Percentiles rank a stretch among this genome's conserved stretches.
Conservation (phyloP, 2,888 invertebrate species). For the Spatulosminthurus flaviceps region DNA sequence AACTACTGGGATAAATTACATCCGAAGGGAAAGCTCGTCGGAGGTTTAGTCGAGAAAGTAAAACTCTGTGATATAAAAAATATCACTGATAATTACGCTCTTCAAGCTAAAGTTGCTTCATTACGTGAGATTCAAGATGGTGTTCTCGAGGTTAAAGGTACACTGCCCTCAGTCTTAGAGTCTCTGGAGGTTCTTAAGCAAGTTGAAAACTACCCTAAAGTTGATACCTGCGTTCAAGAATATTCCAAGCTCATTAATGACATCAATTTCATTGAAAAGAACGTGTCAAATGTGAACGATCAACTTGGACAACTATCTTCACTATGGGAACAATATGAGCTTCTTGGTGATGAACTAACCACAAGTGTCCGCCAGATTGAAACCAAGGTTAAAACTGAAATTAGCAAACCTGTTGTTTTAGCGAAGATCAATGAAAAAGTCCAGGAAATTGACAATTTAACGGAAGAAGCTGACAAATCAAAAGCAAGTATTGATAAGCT, state of each 20-base stretch:
- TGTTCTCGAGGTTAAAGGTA: conserved; percentile 75
- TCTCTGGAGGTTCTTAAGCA: conserved; percentile 77
- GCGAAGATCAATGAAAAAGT: conserved; percentile 77
- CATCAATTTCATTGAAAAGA: conserved; percentile 75
- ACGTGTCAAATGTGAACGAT: conserved; percentile 75
- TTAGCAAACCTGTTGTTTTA: conserved; percentile 76
- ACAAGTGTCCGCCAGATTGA: conserved; percentile 84
- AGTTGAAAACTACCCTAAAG: conserved; percentile 77
- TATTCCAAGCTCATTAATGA: conserved; percentile 77
- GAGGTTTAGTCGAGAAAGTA: conserved; percentile 85
- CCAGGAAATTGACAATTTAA: conserved; percentile 73
- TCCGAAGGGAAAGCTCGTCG: conserved; percentile 81
- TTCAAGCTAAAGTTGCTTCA: conserved; percentile 88
- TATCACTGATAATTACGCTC: conserved; percentile 88
- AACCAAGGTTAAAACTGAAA: conserved; percentile 77
- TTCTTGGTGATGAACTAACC: conserved; percentile 77
- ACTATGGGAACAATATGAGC: conserved; percentile 84
- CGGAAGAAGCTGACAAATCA: conserved; percentile 74
- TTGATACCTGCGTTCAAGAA: conserved; percentile 75
- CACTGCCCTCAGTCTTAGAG: conserved; percentile 75
- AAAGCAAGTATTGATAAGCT: conserved; percentile 76
- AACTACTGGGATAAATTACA: conserved; percentile 85
- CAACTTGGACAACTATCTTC: conserved; percentile 77
- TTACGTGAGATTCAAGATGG: conserved; percentile 79
- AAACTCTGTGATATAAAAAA: conserved; percentile 91